Evolutionary conservation across 2,797 vertebrate genomes (phyloP), one percentile per base, ranked within the genome.

Genomic region (Argya squamiceps): DNA sequence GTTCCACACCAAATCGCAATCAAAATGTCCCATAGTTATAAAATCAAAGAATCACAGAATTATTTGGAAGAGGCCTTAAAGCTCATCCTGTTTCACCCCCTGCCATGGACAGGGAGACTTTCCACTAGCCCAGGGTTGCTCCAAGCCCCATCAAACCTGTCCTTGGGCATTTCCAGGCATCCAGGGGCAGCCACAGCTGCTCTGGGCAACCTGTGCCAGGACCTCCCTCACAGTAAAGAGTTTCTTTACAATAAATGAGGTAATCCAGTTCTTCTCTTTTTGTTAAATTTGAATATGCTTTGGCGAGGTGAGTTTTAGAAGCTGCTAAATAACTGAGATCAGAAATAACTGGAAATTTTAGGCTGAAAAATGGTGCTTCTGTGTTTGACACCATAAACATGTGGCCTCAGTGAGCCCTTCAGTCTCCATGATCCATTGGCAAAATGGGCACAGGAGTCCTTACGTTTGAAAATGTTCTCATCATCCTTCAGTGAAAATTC

Each of bases 91-190:
- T 63, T 11, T 4, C 10, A 37, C 5, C 2, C 9, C 23, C 4
- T 20, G 36, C 19, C 26, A 29, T 7, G 11, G 15, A 2, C 21
- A 68, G 18, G 12, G 22, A 41, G 32, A 36, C 2, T 11, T 75
- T 21, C 7, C 30, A 55, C 36, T 18, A 0, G 2, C 3, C 22
- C 22, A 68, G 15, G 14, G 22, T 0, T 55, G 0, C 9, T 43
- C 19, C 47, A 41, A 53, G 22, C 4, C 30, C 26, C 0, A 0
- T 47, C 26, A 62, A 68, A 0, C 18, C 22, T 27, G 30, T 7
- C 30, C 22, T 32, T 32, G 30, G 3, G 5, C 47, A 36, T 1
- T 41, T 0, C 26, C 34, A 68, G 26, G 12, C 30, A 16, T 47
- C 29, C 44, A 49, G 34, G 6, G 8, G 2, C 24, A 74, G 17